A percentile compares a stretch with the other conserved stretches of the same genome.
Conservation (phyloP, 2,888 invertebrate genomes). For the Leptarthrus brevirostris region DNA sequence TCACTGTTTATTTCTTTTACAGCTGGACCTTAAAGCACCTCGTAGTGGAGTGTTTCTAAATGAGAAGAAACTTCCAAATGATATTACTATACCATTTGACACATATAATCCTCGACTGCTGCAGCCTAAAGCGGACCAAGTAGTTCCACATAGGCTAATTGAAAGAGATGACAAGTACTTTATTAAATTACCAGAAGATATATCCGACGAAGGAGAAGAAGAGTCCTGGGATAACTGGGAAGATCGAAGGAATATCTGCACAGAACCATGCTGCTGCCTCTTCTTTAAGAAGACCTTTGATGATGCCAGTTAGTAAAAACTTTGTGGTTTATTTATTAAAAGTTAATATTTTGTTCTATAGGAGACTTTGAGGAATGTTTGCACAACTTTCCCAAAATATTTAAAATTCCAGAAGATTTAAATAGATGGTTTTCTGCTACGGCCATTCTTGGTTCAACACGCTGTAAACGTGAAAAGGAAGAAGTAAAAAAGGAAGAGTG, state of each 20-base stretch:
- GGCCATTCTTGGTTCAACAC: not conserved
- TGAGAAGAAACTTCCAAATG: constrained; percentile 60
- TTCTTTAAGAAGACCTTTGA: not conserved
- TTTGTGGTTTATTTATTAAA: not conserved
- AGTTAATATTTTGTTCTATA: not conserved
- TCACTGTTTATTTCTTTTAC: too few relatives aligned
- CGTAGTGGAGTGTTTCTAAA: constrained; percentile 64
- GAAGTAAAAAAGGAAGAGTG: not conserved
- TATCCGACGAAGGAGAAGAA: constrained; percentile 55
- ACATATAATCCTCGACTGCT: constrained; percentile 64
- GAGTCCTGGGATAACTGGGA: not conserved
- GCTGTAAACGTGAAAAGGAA: constrained; percentile 18
- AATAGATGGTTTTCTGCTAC: constrained; percentile 59
- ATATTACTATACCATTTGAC: constrained; percentile 58
- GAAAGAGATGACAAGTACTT: constrained; percentile 1
- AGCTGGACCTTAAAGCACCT: constrained; percentile 63
- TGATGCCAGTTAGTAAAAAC: constrained; percentile 3
- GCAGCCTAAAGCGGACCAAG: constrained; percentile 55
- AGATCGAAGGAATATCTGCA: not conserved
- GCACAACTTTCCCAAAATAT: constrained; percentile 39
- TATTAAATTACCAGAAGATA: not conserved
- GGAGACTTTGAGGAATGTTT: constrained; percentile 23
- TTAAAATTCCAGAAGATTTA: constrained; percentile 61
- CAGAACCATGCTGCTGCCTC: constrained; percentile 20
- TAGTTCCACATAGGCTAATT: not conserved